A percentile compares a stretch with the other conserved stretches of the same genome.
Evolutionary conservation across 1,140 invertebrate species (phyloP).

Genomic region (Trissolcus basalis): DNA sequence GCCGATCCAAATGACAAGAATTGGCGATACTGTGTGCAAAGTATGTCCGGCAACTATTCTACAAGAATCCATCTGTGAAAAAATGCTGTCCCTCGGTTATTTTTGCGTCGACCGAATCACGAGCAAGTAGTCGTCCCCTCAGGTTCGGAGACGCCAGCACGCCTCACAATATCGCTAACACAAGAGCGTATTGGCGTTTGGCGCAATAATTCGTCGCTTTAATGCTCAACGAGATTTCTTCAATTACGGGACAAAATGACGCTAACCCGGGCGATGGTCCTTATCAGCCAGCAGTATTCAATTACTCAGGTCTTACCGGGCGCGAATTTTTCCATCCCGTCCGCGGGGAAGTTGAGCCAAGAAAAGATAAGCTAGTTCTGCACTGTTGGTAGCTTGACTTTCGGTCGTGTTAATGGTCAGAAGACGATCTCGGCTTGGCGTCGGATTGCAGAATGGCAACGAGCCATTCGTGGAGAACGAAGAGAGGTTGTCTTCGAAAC

Average conservation of each 20-base stretch:
- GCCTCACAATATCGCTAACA: slow-evolving; percentile 21
- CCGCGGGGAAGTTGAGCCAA: slow-evolving; percentile 19
- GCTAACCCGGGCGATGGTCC: slow-evolving; percentile 3
- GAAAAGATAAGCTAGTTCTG: slow-evolving; percentile 58
- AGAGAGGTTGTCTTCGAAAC: slow-evolving; percentile 63
- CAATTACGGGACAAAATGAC: slow-evolving; percentile 38
- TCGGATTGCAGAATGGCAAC: slow-evolving; percentile 54
- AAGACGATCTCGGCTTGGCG: slow-evolving; percentile 55
- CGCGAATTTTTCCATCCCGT: slow-evolving; percentile 37
- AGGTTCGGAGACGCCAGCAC: too few species aligned
- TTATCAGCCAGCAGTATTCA: slow-evolving; percentile 37
- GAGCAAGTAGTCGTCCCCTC: slow-evolving; percentile 33
- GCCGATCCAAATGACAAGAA: slow-evolving; percentile 55
- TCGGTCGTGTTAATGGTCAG: slow-evolving; percentile 59
- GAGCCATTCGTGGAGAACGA: slow-evolving; percentile 50
- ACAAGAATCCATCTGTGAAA: slow-evolving; percentile 63
- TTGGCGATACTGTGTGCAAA: slow-evolving; percentile 61
- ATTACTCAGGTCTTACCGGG: slow-evolving; percentile 33
- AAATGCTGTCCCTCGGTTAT: slow-evolving; percentile 63
- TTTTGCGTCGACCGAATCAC: slow-evolving; percentile 61
- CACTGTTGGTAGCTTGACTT: slow-evolving; percentile 53
- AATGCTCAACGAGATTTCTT: slow-evolving; percentile 28
- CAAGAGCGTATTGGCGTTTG: slow-evolving; percentile 13
- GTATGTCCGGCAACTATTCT: slow-evolving; percentile 68
- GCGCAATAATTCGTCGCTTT: slow-evolving; percentile 26